These are phyloP conservation scores for Barnardius zonarius DNA, from an alignment of 2,113 vertebrate genomes.

Conservation along the genomic window DNA sequence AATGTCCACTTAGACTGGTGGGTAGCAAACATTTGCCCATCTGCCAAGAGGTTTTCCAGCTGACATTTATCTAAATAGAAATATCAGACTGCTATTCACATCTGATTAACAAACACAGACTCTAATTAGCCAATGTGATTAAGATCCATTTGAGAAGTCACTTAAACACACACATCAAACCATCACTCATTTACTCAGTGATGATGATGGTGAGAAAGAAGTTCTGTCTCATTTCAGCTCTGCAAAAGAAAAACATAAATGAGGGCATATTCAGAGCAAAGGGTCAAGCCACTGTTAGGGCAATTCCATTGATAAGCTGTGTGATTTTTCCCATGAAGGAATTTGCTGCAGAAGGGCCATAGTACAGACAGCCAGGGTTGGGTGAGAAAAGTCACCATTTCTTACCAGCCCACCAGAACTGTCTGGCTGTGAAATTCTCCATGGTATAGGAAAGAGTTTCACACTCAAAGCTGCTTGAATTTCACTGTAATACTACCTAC, in stretches of 20 bases:
- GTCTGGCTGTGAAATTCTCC: not conserved
- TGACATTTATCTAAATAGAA: conserved; percentile 23
- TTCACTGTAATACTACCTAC: not conserved
- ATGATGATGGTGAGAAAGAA: rapidly evolving
- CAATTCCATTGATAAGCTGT: not conserved
- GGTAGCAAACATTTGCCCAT: conserved; percentile 16
- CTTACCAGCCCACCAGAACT: not conserved
- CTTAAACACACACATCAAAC: not conserved
- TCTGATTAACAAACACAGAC: conserved; percentile 55
- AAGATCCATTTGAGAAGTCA: conserved; percentile 35
- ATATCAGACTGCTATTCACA: conserved; percentile 55
- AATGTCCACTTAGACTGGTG: conserved; percentile 34
- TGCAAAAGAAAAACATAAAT: not conserved
- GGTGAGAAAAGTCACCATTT: rapidly evolving
- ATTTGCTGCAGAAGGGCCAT: not conserved
- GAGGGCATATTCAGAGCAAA: not conserved
- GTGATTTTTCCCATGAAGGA: not conserved
- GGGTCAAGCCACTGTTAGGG: not conserved
- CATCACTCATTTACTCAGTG: not conserved
- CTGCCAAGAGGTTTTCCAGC: conserved; percentile 45
- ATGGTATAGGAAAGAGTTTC: not conserved
- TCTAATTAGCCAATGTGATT: conserved; percentile 47
- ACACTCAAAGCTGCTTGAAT: not conserved
- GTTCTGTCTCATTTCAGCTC: not conserved
- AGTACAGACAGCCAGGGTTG: not conserved